Evolutionary conservation across 2,113 vertebrate genomes (phyloP), one percentile per base, ranked within the genome.

Genomic region (Anolis carolinensis): DNA sequence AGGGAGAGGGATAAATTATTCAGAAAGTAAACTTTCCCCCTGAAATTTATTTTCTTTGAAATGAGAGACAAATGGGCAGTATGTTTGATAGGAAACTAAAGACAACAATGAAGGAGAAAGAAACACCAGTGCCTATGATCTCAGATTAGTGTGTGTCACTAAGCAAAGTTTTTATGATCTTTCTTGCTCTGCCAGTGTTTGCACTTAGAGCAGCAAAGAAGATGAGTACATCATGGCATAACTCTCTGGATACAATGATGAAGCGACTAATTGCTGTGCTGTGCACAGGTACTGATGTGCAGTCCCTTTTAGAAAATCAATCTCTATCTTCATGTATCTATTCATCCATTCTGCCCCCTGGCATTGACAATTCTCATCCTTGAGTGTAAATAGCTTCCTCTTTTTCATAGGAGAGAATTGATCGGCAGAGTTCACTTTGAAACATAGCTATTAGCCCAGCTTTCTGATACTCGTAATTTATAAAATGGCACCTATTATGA

Each of bases 401-500:
- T 25, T 87, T 89, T 86, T 44, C 86, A 79, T 55, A 67, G 34
- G 27, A 7, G 50, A 74, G 78, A 79, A 89, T 87, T 14, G 4
- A 85, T 89, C 81, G 85, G 32, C 77, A n/a, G 48, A 81, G 74
- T 48, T 71, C 3, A 5, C 82, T 83, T 87, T 89, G 73, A 92
- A 89, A 3, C 21, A 86, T 16, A 67, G 55, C 87, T 91, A 84
- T 87, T 89, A 92, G 55, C 48, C 36, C 25, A 85, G 81, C 4
- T 21, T 89, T 65, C 7, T 76, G 63, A 11, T 63, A 91, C 84
- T 59, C 90, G 71, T 92, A 90, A 92, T 95, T 93, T 92, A 81
- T 83, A 52, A 92, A 93, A 90, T 92, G 91, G 91, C 55, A 93
- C 27, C n/a, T 67, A 90, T 25, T 92, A 11, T 23, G 88, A 30